These are phyloP conservation scores for Cyprinodon brontotheroides DNA, from an alignment of 2,113 vertebrate genomes.

Conservation along the genomic window DNA sequence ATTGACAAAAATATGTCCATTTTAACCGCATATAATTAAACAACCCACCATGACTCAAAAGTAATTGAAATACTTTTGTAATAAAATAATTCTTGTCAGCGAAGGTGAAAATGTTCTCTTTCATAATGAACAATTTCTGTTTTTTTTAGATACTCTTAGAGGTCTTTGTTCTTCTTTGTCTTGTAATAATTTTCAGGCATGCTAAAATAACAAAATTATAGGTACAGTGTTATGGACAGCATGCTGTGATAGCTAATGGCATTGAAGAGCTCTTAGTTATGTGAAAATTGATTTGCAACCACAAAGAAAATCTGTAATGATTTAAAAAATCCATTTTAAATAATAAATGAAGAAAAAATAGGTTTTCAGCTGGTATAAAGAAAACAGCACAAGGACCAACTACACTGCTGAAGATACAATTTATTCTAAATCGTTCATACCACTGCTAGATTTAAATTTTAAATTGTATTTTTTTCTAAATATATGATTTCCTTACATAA, in stretches of 20 bases:
- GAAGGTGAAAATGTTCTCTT: not conserved
- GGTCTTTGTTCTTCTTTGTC: not conserved
- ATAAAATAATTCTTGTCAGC: too few relatives aligned
- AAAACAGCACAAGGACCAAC: not conserved
- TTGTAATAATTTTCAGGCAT: not conserved
- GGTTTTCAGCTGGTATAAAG: not conserved
- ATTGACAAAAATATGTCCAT: too few relatives aligned
- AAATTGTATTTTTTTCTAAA: not conserved
- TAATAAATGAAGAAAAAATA: not conserved
- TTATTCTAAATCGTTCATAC: not conserved
- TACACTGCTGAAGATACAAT: not conserved
- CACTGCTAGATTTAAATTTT: not conserved
- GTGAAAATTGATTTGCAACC: constrained; percentile 11
- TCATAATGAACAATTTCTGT: not conserved
- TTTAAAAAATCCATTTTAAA: not conserved
- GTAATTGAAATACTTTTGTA: too few relatives aligned
- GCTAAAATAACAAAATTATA: not conserved
- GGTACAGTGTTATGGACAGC: not conserved
- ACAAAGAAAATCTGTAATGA: constrained; percentile 12
- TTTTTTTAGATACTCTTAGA: not conserved
- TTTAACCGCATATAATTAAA: too few relatives aligned
- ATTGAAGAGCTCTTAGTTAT: not conserved
- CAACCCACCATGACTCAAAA: too few relatives aligned
- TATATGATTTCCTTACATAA: not conserved
- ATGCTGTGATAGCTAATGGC: not conserved